These are phyloP conservation scores for Rhimphoctona megacephalus DNA, from an alignment of 2,888 invertebrate genomes.

Conservation along the genomic window DNA sequence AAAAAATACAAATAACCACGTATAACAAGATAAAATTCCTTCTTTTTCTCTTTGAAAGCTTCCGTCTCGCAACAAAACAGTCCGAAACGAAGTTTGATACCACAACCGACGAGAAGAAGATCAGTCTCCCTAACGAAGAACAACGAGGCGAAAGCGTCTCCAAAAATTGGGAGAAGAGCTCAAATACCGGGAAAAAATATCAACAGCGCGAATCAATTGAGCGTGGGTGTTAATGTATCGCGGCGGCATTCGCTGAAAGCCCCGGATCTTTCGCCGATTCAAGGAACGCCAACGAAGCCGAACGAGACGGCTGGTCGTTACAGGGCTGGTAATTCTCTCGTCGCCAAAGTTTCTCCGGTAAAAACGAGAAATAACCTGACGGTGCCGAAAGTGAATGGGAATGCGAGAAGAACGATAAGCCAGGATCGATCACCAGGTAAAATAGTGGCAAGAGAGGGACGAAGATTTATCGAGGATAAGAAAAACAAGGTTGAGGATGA, in stretches of 20 bases:
- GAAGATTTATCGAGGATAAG: constrained; percentile 57
- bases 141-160: constrained; percentile 73
- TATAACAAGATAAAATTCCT: neutral
- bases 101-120: constrained; percentile 79
- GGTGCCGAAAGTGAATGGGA: constrained; percentile 67
- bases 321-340: constrained; percentile 63
- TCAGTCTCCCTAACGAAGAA: constrained; percentile 78
- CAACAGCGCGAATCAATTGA: constrained; percentile 1
- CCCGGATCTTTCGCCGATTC: constrained; percentile 79
- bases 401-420: constrained; percentile 50
- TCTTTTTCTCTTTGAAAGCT: constrained; percentile 70
- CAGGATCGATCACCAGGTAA: constrained; percentile 58
- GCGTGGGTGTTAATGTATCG: constrained; percentile 7
- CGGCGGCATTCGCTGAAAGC: constrained; percentile 67
- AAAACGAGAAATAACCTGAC: constrained; percentile 60
- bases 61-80: constrained; percentile 82
- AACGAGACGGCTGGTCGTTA: constrained; percentile 39
- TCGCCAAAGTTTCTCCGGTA: constrained; percentile 66
- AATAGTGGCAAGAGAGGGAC: constrained; percentile 6
- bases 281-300: constrained; percentile 80
- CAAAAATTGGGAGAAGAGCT: constrained; percentile 77
- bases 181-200: constrained; percentile 50
- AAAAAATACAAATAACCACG: neutral
- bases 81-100: constrained; percentile 81
- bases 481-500: constrained; percentile 63